Conservation (phyloP, 2,888 invertebrate species). For the Rotaria macrura region DNA sequence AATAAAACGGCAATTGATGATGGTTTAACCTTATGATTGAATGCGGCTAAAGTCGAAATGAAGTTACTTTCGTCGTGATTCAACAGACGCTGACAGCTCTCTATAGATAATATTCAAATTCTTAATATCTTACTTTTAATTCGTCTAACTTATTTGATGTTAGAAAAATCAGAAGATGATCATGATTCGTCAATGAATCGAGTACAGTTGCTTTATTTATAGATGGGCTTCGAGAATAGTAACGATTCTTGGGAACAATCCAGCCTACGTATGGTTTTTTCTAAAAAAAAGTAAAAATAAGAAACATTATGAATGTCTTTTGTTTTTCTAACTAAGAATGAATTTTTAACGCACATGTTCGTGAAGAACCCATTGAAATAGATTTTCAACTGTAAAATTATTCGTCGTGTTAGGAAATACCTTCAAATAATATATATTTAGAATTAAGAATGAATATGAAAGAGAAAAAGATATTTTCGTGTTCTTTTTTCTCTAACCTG, state of each 20-base stretch:
- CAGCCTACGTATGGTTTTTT: background rate
- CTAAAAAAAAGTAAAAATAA: background rate
- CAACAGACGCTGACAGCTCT: too few relatives aligned
- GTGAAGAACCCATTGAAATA: background rate
- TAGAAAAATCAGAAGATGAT: background rate
- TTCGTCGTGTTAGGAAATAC: background rate
- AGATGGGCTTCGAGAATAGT: background rate
- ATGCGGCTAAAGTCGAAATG: too few relatives aligned
- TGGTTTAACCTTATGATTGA: too few relatives aligned
- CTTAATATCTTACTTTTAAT: background rate
- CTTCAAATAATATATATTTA: background rate
- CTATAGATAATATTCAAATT: too few relatives aligned
- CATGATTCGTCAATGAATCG: background rate
- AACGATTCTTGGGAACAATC: background rate
- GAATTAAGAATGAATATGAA: background rate
- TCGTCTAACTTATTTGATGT: background rate
- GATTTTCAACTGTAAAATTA: background rate
- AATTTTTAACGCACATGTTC: background rate
- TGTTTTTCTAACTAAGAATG: background rate
- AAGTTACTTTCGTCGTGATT: too few relatives aligned
- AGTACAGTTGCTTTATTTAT: background rate
- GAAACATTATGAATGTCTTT: too few relatives aligned
- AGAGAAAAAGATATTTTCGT: background rate
- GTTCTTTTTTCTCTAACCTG: background rate
- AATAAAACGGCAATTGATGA: too few relatives aligned